Base-by-base conservation (phyloP, 2,797 vertebrate species). In the Sarcoramphus papa region DNA sequence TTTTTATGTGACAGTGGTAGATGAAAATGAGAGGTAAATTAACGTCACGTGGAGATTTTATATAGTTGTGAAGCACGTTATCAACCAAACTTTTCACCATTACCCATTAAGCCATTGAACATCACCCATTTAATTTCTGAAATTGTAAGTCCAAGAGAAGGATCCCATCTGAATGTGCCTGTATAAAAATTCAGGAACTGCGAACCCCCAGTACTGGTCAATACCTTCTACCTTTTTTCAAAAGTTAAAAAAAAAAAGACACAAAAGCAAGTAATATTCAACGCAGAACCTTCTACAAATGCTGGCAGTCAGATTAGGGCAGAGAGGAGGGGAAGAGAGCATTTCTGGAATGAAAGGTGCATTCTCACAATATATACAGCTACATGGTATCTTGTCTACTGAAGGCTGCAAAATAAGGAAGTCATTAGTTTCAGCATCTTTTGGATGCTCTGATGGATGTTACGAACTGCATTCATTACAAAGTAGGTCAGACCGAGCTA, bases 161-260 rank as follows among this genome's bases (percentile, higher is more conserved):
- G 25, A 48, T 40, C 51, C 23, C 8, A 23, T 78, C 10, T 80
- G 40, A 50, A 77, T 48, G 5, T 45, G 14, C 22, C 28, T 63
- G 14, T 50, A 28, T 48, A 65, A 62, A 85, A 95, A 35, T 16
- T 60, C 28, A 72, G 53, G 31, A 78, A 40, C 22, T 75, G n/a
- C 5, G 12, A 84, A 76, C 27, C 5, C 17, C 19, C 14, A 14
- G 7, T 80, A 84, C 53, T 68, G 19, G 13, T 81, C 37, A 78
- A 30, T 57, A 51, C 6, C 3, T 54, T 64, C 20, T 37, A 48
- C 15, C 4, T 33, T 56, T 77, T 63, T 41, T 8, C 23, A 30
- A 59, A 57, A 0, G 0, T 54, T 54, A 4, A 48, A 40, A 31
- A n/a, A 56, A 47, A 76, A 20, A 79, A 35, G 6, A 53, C 1